These are phyloP conservation scores for Apamea sordens DNA, from an alignment of 2,888 invertebrate genomes.

Conservation along the genomic window DNA sequence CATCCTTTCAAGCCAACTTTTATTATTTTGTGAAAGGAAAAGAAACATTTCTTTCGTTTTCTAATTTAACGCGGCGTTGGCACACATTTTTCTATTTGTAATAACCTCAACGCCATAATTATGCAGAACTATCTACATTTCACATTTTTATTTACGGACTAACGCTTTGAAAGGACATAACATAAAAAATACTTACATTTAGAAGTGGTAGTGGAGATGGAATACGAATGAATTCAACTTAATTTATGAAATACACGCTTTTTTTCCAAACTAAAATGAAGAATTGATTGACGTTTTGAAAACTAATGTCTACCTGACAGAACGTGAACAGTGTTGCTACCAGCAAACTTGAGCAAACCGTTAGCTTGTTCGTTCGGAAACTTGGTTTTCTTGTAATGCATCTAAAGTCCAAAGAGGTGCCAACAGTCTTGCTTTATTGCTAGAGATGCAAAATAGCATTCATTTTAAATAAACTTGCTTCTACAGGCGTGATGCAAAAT, in stretches of 20 bases:
- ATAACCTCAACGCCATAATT: conserved; percentile 42
- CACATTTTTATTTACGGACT: neutral
- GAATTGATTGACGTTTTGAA: conserved; percentile 38
- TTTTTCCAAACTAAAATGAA: conserved; percentile 28
- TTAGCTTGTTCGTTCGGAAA: neutral
- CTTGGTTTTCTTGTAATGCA: neutral
- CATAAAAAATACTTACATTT: conserved; percentile 46
- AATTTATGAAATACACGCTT: conserved; percentile 47
- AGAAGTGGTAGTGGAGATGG: conserved; percentile 21
- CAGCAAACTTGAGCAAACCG: neutral
- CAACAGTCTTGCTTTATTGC: neutral
- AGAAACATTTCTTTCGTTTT: neutral
- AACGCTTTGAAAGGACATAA: neutral
- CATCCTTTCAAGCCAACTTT: neutral
- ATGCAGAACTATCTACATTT: neutral
- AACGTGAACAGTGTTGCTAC: conserved; percentile 5
- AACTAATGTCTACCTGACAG: conserved; percentile 9
- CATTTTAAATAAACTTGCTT: neutral
- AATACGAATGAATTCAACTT: conserved; percentile 24
- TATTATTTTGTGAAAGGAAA: neutral
- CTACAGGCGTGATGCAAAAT: neutral
- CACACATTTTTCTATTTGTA: conserved; percentile 18
- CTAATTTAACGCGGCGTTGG: neutral
- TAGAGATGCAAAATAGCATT: neutral
- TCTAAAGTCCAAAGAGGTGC: no score